These are phyloP conservation scores for Orthosia incerta DNA, from an alignment of 2,888 invertebrate species.

Conservation along the genomic window DNA sequence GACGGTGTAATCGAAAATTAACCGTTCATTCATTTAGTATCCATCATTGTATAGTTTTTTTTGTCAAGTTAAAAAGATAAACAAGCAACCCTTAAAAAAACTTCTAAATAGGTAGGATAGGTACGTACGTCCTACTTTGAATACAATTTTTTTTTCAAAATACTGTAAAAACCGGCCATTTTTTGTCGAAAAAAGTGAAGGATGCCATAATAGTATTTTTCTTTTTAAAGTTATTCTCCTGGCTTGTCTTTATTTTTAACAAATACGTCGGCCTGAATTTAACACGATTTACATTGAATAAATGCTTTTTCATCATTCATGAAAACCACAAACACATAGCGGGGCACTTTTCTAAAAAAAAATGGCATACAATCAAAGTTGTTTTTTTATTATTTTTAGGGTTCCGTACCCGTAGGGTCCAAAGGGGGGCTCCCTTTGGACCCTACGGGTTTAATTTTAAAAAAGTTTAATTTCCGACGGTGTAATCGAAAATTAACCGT, in stretches of 20 bases:
- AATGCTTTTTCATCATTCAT: conserved; percentile 1
- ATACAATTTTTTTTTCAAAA: background rate
- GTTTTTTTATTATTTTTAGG: too few species aligned
- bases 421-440: too few species aligned
- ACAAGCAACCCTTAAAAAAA: background rate
- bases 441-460: too few species aligned
- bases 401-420: too few species aligned
- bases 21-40: conserved; percentile 19
- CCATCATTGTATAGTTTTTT: background rate
- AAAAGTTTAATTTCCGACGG: conserved; percentile 14
- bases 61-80: background rate
- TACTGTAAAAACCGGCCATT: too few species aligned
- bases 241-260: background rate
- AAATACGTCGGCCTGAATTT: background rate
- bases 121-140: background rate
- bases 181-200: background rate
- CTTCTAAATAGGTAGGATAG: too few species aligned
- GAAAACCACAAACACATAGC: background rate
- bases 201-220: background rate
- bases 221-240: background rate
- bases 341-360: too few species aligned
- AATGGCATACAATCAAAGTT: too few species aligned
- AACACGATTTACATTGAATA: background rate
- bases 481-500: conserved; percentile 20
- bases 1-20: conserved; percentile 17